These are phyloP conservation scores for Patella depressa DNA, from an alignment of 2,888 invertebrate genomes.

Conservation along the genomic window DNA sequence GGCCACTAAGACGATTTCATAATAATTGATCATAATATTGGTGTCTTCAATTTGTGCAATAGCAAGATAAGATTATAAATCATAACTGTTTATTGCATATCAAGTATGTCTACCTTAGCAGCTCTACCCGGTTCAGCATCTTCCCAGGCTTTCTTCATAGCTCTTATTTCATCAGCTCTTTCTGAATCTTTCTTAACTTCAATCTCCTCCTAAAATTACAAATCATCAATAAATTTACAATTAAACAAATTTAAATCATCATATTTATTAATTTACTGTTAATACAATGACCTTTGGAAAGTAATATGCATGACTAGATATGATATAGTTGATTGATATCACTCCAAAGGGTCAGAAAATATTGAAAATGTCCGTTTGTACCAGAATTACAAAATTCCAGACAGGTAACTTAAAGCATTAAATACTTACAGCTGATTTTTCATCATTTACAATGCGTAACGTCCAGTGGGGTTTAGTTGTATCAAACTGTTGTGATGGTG, in stretches of 20 bases:
- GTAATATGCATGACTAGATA: not conserved
- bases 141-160: slow-evolving; percentile 71
- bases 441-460: slow-evolving; percentile 68
- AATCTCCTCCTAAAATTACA: slow-evolving; percentile 61
- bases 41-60: too few relatives aligned
- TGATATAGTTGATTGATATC: not conserved
- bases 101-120: slow-evolving; percentile 58
- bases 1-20: too few relatives aligned
- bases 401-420: not conserved
- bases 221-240: not conserved
- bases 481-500: slow-evolving; percentile 70
- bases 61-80: too few relatives aligned
- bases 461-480: slow-evolving; percentile 68
- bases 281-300: not conserved
- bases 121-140: slow-evolving; percentile 71
- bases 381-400: not conserved
- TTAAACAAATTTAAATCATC: too few relatives aligned
- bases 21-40: too few relatives aligned
- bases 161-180: slow-evolving; percentile 69
- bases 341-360: not conserved
- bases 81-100: not conserved
- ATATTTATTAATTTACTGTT: too few relatives aligned
- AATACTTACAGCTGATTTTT: slow-evolving; percentile 58
- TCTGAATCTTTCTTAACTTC: slow-evolving; percentile 70
- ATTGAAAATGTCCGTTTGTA: not conserved